Percentiles rank a stretch among this genome's conserved stretches.
These are phyloP conservation scores for Eupeodes luniger DNA, from an alignment of 2,888 invertebrate species.

Conservation along the genomic window DNA sequence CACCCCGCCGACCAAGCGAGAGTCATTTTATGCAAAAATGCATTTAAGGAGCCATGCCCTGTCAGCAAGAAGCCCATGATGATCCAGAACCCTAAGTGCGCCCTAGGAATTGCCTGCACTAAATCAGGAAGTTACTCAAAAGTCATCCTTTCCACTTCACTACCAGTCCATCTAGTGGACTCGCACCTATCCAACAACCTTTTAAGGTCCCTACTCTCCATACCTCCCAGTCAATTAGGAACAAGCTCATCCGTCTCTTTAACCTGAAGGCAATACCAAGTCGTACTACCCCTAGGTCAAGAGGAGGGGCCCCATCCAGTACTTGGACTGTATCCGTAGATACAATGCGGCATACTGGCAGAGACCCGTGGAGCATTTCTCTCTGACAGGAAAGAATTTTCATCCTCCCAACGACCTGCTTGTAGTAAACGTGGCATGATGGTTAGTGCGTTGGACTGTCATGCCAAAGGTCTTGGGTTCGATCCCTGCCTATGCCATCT, in stretches of 20 bases:
- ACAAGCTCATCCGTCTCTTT: background rate
- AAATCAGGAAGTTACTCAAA: no score
- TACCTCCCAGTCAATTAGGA: no score
- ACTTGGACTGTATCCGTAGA: background rate
- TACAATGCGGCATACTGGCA: background rate
- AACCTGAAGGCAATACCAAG: background rate
- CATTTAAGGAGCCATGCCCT: background rate
- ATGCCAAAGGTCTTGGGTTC: background rate
- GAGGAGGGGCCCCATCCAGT: background rate
- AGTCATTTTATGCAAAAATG: background rate
- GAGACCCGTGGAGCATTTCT: background rate
- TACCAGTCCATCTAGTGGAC: no score
- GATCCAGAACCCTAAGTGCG: no score
- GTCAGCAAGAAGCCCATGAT: no score
- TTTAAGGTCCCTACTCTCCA: no score
- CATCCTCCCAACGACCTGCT: background rate
- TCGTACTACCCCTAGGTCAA: background rate
- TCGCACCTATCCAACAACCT: no score
- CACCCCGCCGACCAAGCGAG: background rate
- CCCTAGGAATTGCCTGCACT: no score
- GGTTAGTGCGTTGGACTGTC: background rate
- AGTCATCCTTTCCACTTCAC: no score
- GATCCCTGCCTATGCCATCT: no score
- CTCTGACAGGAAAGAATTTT: background rate
- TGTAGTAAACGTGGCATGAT: background rate